Evolutionary conservation across 1,140 invertebrate genomes (phyloP), one percentile per base, ranked within the genome.

Genomic region (Orussus abietinus): DNA sequence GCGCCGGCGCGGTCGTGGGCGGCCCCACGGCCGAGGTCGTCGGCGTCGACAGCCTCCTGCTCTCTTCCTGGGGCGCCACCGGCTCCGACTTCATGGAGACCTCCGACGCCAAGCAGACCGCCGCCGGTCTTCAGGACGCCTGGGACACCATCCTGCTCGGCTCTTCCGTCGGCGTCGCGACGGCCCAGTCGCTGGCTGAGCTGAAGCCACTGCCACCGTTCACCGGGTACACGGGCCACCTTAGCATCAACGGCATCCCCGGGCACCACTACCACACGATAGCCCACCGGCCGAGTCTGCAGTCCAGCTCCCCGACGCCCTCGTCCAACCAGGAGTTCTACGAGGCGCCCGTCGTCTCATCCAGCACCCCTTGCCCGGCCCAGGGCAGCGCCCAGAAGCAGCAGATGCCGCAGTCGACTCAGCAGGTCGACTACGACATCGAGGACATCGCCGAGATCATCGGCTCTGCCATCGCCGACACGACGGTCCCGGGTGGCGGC

Each of bases 401-500:
- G 61, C 62, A 76, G 45, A 28, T 77, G 39, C 62, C 73, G 21
- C 67, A 69, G 75, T 85, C 58, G 72, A 72, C 64, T 38, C 82
- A 66, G 76, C 84, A 50, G 11, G 62, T 70, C 1, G 75, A 77
- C 12, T 83, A 83, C 58, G 88, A 90, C 52, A 88, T 90, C 54
- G 88, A 91, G 44, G 89, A 90, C 52, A 88, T 92, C 44, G 88
- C 88, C 0, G 87, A 88, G 11, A 87, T 92, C 13, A 91, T 92
- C 37, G 87, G 88, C 0, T 89, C 85, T 1, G 88, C 88, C n/a
- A 92, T 92, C 48, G 88, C 88, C 0, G 90, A 91, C 54, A 89
- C 87, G 1, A 90, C 88, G 1, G 85, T 86, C 3, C 80, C 83
- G 7, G 81, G 78, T 4, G 77, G 80, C 26, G 77, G 80, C 41